Conservation (phyloP, 2,797 vertebrate genomes). For the Enteromius unitaeniatus region DNA sequence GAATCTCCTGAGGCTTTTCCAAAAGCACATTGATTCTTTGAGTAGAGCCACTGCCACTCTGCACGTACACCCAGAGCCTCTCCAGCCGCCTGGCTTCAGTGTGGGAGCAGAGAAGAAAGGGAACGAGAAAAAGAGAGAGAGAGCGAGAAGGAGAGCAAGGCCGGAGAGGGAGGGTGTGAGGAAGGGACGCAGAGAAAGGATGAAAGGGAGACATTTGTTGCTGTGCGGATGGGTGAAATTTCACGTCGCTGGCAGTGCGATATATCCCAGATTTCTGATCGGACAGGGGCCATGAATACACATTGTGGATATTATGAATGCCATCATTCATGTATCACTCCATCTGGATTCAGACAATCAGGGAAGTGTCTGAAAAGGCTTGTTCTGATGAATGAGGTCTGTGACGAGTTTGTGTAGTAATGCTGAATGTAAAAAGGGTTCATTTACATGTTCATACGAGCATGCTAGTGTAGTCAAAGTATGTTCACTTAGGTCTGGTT, state of each 20-base stretch:
- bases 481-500: conserved; percentile 1
- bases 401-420: conserved; percentile 22
- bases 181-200: conserved; percentile 51
- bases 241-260: conserved; percentile 60
- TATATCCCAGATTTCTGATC: conserved; percentile 63
- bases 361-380: conserved; percentile 42
- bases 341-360: conserved; percentile 53
- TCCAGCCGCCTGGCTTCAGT: conserved; percentile 62
- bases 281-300: conserved; percentile 54
- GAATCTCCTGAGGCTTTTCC: conserved; percentile 65
- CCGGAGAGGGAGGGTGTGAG: conserved; percentile 52
- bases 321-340: conserved; percentile 57
- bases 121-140: conserved; percentile 43
- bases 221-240: conserved; percentile 66
- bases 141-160: conserved; percentile 44
- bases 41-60: conserved; percentile 70
- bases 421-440: conserved; percentile 6
- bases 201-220: conserved; percentile 58
- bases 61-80: conserved; percentile 72
- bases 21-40: conserved; percentile 72
- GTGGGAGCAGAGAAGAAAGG: conserved; percentile 54
- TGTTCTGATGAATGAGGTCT: conserved; percentile 43
- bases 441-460: conserved; percentile 51
- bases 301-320: conserved; percentile 60
- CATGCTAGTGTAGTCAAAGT: neutral